Base-by-base conservation (phyloP, 2,797 vertebrate species). In the Furcifer pardalis region DNA sequence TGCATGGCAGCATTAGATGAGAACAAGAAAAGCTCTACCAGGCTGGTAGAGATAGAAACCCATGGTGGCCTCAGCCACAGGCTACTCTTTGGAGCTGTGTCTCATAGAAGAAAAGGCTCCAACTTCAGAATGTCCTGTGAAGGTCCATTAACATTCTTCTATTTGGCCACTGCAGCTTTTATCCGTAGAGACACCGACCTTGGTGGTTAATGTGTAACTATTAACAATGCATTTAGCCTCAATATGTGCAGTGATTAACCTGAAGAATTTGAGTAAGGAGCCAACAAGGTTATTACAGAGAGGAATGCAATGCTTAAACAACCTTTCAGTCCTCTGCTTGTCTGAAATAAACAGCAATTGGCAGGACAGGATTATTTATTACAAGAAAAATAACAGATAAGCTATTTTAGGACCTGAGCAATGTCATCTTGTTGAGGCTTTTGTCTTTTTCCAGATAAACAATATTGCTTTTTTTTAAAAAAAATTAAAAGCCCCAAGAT, bases 141-240 rank as follows among this genome's bases (percentile, higher is more conserved):
- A 78, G 68, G 84, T 81, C 84, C 74, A 78, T 86, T 86, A 72
- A 74, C 77, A 73, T 89, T 86, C 25, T 78, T 75, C 87, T 44
- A 65, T 79, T 74, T 71, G 37, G 60, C 10, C 5, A 73, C 52
- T 37, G 76, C 17, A 42, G 69, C n/a, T 40, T 32, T 40, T 80
- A 83, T 52, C 42, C 37, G 69, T 37, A 63, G 21, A 56, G 23
- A 42, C 60, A 46, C 56, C 75, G 35, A 19, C 46, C 81, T 69
- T 82, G 83, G 60, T 62, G 49, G 88, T 90, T 93, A 92, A 91
- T 91, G 37, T 81, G 66, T 87, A 87, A 81, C 86, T 72, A 40
- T 89, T 90, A 92, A 90, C 88, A 79, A 52, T 82, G 86, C 27
- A 66, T 84, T 84, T 65, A n/a, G 69, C 81, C 52, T 49, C 7